Evolutionary conservation across 2,797 vertebrate genomes (phyloP), one percentile per base, ranked within the genome.

Genomic region (Catamblyrhynchus diadema): DNA sequence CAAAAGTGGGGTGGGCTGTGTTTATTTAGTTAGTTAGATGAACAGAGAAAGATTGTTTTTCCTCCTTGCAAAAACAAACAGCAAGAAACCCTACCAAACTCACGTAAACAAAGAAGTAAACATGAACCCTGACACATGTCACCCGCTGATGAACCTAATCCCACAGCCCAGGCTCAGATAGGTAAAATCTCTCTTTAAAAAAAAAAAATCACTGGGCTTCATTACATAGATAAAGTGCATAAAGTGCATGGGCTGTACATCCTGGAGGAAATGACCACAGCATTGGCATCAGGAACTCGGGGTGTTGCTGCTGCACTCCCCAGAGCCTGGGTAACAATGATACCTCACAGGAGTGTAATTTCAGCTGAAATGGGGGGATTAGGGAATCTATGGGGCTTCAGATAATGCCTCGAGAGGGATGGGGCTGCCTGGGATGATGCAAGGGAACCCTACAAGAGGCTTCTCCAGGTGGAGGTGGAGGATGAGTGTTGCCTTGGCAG

Each of bases 11-110:
- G 75, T 78, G 60, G 47, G 77, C 44, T 54, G 22, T 62, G 75
- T 93, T 95, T 94, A 51, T 60, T 94, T 73, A 53, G 71, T 84
- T 81, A 67, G 54, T 72, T 86, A 65, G 90, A 64, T 50, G 48
- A 90, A 65, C 16, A 51, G 30, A 44, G 53, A 87, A 67, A 89
- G 69, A 75, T 57, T 88, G n/a, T 47, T 79, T 86, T 81, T 42
- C 50, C 47, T 90, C 19, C 0, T 0, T 45, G 41, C 11, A 60
- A 90, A 92, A 94, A 75, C 20, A 85, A 87, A 81, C 2, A 14
- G 51, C 12, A 10, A 30, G 33, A 67, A 80, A 74, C 33, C 19
- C 1, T 1, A 54, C 44, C 32, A 56, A 77, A 70, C 11, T 74
- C 75, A 24, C 0, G 0, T 39, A 79, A 94, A 91, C 28, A 86